A percentile compares a stretch with the other conserved stretches of the same genome.
phyloP scores from a whole-genome alignment of 2,113 vertebrate genomes.

The Indicator maculatus region DNA sequence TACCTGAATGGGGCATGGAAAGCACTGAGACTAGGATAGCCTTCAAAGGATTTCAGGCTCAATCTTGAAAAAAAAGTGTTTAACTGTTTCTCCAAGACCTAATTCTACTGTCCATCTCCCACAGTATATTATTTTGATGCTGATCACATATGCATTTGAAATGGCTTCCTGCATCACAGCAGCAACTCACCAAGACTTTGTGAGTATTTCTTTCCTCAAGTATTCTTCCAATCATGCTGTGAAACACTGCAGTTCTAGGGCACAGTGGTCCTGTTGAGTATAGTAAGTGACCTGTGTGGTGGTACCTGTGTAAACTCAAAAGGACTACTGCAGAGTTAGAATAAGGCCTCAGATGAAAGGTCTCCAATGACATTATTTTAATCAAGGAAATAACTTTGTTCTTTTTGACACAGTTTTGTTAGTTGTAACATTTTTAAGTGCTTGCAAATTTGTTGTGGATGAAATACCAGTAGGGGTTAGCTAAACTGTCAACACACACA shows the following conservation, averaged over 20 bases:
- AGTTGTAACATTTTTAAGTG: background rate
- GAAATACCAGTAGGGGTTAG: background rate
- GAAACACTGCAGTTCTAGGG: background rate
- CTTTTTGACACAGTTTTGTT: background rate
- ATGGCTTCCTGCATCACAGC: slow-evolving; percentile 83
- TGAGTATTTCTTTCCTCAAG: slow-evolving; percentile 63
- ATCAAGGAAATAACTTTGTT: background rate
- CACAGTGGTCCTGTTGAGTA: background rate
- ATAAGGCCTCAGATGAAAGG: background rate
- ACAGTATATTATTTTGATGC: slow-evolving; percentile 83
- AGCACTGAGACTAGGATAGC: background rate
- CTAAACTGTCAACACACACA: background rate
- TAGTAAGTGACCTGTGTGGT: background rate
- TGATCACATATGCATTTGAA: slow-evolving; percentile 82
- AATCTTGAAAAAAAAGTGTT: background rate
- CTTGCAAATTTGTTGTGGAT: background rate
- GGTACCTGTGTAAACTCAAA: background rate
- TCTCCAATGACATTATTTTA: background rate
- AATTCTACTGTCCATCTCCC: slow-evolving; percentile 24
- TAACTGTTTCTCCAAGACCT: background rate
- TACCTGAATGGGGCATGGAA: background rate
- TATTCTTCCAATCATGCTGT: accelerated
- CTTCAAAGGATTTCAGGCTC: background rate
- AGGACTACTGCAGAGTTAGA: background rate
- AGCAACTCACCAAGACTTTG: slow-evolving; percentile 76